Evolutionary conservation across 1,140 invertebrate genomes (phyloP).

Genomic region (Propsilocerus akamusi): DNA sequence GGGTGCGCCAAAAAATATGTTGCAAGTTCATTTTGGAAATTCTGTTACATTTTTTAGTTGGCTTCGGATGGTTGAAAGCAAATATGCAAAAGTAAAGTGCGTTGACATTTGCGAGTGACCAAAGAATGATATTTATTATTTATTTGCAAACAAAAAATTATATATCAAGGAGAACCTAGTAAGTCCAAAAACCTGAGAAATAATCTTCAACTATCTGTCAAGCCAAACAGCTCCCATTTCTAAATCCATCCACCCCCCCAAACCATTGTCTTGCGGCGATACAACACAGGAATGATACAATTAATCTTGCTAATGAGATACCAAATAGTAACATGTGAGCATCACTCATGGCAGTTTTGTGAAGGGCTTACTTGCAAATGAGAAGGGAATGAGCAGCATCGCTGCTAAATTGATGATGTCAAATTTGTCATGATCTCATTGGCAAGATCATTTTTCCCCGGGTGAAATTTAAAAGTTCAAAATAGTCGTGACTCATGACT

Average conservation of each 20-base stretch:
- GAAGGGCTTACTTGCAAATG: neutral
- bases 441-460: too few species aligned
- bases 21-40: too few species aligned
- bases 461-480: neutral
- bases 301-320: conserved; percentile 3
- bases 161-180: too few species aligned
- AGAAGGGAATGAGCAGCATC: neutral
- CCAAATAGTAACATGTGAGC: neutral
- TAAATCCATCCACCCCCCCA: neutral
- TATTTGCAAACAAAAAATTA: too few species aligned
- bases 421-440: neutral
- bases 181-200: too few species aligned
- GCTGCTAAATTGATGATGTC: neutral
- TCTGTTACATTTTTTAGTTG: too few species aligned
- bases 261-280: neutral
- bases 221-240: too few species aligned
- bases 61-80: too few species aligned
- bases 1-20: too few species aligned
- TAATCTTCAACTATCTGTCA: conserved; percentile 1
- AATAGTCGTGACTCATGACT: neutral
- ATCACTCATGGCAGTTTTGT: neutral
- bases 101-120: too few species aligned
- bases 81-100: too few species aligned
- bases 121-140: too few species aligned
- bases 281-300: conserved; percentile 1